Conservation (phyloP, 2,113 vertebrate species). For the Protobothrops mucrosquamatus region DNA sequence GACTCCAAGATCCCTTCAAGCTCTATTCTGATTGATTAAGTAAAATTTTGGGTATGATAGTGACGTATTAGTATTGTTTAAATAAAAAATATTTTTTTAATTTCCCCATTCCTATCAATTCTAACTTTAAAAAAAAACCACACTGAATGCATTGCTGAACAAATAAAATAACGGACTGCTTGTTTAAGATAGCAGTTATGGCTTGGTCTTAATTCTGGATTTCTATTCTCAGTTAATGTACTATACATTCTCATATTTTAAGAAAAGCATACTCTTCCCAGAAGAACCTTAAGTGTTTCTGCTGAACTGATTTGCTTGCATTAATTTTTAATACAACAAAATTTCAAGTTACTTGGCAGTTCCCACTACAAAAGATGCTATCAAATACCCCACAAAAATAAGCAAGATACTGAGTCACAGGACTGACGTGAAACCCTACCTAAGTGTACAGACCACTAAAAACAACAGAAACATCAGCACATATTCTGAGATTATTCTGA, state of each 20-base stretch:
- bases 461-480: neutral
- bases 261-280: slow-evolving; percentile 38
- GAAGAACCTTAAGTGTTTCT: slow-evolving; percentile 54
- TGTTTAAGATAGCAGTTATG: slow-evolving; percentile 21
- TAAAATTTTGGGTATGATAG: too few species aligned
- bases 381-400: slow-evolving; percentile 33
- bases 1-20: too few species aligned
- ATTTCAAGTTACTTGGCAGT: slow-evolving; percentile 49
- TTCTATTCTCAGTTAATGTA: slow-evolving; percentile 48
- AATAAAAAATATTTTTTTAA: neutral
- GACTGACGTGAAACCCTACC: neutral
- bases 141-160: neutral
- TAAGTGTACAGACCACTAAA: slow-evolving; percentile 14
- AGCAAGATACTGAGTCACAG: neutral
- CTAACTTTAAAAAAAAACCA: neutral
- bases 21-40: too few species aligned
- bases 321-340: slow-evolving; percentile 55
- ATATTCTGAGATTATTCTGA: neutral
- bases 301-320: slow-evolving; percentile 53
- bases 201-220: slow-evolving; percentile 41
- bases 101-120: neutral
- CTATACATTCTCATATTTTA: slow-evolving; percentile 48
- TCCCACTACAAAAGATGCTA: slow-evolving; percentile 39
- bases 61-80: neutral
- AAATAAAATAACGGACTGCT: neutral